Evolutionary conservation across 2,797 vertebrate genomes (phyloP), one percentile per base, ranked within the genome.

Genomic region (Hozukius guyotensis): DNA sequence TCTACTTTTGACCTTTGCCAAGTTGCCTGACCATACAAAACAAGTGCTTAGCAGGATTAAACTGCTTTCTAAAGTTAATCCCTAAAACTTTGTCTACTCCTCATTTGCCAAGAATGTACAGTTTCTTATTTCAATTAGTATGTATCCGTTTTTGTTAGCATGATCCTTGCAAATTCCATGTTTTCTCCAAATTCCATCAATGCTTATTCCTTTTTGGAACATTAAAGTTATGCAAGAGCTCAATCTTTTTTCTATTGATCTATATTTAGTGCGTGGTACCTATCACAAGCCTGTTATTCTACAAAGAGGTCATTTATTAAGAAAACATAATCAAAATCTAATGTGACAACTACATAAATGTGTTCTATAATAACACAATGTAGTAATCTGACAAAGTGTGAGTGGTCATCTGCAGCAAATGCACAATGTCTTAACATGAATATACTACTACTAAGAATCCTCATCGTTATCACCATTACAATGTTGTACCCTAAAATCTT

Each of bases 61-160:
- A 72, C 59, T 10, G 56, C 53, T 71, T 22, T 81, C 49, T 60
- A 59, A 78, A 78, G 59, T 75, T 56, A 76, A 75, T 38, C 75
- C 53, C 5, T 0, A 6, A 72, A 46, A 68, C 13, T 25, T 74
- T 66, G 12, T 71, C n/a, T 22, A 27, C 34, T 9, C 42, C 73
- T 67, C 4, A 42, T 70, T 75, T 62, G 34, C 29, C 6, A 27
- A 65, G 68, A n/a, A 34, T 64, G 16, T 53, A n/a, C 24, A 42
- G 22, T 63, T 81, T 60, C 16, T 64, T 25, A 34, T 72, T 82
- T 71, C 61, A 84, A 14, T 78, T 61, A 42, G 34, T 24, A 29
- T 36, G 8, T 8, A 13, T 64, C n/a, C 3, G 5, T 70, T 64
- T 79, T 63, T 22, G 13, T 62, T 11, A 22, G 32, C 36, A 18